Conservation (phyloP, 1,140 invertebrate species). For the Proctacanthus coquilletti region DNA sequence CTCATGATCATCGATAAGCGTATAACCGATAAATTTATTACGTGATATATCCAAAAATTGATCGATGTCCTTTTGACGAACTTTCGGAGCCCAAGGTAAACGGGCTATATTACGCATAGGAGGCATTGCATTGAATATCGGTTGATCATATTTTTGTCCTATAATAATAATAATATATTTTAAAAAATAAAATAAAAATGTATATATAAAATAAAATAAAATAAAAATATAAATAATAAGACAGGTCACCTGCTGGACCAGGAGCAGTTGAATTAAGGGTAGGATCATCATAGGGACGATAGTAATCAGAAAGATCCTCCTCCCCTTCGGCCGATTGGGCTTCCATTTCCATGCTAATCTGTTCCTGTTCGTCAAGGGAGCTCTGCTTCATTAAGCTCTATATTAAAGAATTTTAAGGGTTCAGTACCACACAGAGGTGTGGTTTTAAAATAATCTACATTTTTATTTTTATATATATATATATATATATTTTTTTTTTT, state of each 20-base stretch:
- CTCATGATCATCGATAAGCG: slow-evolving; percentile 63
- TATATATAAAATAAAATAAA: not conserved
- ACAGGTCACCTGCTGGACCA: slow-evolving; percentile 15
- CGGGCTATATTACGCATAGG: slow-evolving; percentile 24
- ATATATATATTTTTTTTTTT: too few species aligned
- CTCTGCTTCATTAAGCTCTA: slow-evolving; percentile 86
- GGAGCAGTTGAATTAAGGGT: slow-evolving; percentile 13
- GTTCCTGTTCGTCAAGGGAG: slow-evolving; percentile 73
- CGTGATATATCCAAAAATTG: slow-evolving; percentile 79
- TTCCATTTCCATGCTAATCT: slow-evolving; percentile 54
- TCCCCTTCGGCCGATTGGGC: slow-evolving; percentile 29
- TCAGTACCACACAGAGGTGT: too few species aligned
- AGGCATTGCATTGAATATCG: slow-evolving; percentile 15
- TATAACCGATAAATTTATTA: slow-evolving; percentile 91
- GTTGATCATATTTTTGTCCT: slow-evolving; percentile 1
- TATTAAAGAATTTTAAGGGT: too few species aligned
- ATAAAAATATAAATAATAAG: slow-evolving; percentile 3
- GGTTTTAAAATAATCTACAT: too few species aligned
- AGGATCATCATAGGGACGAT: slow-evolving; percentile 34
- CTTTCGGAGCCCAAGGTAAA: slow-evolving; percentile 92
- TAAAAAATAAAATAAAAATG: not conserved
- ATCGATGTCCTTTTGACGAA: slow-evolving; percentile 85
- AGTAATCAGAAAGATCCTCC: slow-evolving; percentile 34
- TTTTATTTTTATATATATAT: too few species aligned
- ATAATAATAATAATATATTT: too few species aligned